These are phyloP conservation scores for Myotis davidii DNA, from an alignment of 2,113 vertebrate genomes.

Conservation along the genomic window DNA sequence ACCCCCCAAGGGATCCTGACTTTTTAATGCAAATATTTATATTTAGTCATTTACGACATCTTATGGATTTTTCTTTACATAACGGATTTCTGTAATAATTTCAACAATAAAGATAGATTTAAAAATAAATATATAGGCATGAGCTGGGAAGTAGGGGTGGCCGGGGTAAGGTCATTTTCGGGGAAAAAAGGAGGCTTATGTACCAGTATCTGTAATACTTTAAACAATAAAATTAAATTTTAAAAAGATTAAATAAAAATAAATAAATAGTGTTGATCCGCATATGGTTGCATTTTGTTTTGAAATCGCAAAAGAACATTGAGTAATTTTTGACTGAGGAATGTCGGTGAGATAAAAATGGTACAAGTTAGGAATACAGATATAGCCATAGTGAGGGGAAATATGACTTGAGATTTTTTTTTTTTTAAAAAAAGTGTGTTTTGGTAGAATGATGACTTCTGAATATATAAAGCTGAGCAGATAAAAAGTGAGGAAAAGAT, in stretches of 20 bases:
- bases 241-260: no score
- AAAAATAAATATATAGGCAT: no score
- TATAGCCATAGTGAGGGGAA: neutral
- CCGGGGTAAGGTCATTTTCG: no score
- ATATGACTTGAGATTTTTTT: neutral
- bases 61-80: neutral
- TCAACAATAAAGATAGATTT: no score
- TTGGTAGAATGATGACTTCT: neutral
- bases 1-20: neutral
- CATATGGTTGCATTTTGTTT: neutral
- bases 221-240: no score
- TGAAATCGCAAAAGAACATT: neutral
- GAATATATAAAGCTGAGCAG: neutral
- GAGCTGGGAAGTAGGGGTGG: no score
- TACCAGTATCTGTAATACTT: no score
- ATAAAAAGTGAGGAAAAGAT: no score
- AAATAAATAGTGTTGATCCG: neutral
- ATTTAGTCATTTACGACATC: neutral
- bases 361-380: neutral
- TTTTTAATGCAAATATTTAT: accelerated
- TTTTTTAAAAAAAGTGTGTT: neutral
- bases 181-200: accelerated
- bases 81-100: no score
- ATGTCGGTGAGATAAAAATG: neutral
- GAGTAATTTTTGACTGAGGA: no score